phyloP scores from a whole-genome alignment of 2,113 vertebrate genomes.

The Halichoerus grypus region DNA sequence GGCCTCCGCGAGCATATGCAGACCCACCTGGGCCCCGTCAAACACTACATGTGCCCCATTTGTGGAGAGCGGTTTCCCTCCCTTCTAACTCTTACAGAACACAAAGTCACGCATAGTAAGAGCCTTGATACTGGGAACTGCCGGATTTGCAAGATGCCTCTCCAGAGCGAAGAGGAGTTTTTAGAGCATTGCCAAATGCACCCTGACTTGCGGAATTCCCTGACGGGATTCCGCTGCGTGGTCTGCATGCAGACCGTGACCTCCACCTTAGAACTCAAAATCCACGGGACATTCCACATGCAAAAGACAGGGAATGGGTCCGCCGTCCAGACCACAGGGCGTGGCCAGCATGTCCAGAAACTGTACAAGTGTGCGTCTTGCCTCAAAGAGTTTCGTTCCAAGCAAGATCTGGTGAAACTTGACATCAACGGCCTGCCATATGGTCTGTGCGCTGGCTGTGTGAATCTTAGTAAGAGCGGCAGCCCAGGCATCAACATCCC shows the following conservation, averaged over 20 bases:
- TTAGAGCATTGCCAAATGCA: conserved; percentile 99
- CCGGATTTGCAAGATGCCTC: conserved; percentile 99
- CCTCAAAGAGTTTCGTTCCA: conserved; percentile 98
- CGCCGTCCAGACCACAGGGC: conserved; percentile 84
- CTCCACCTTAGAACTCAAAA: conserved; percentile 99
- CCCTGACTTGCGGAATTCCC: conserved; percentile 98
- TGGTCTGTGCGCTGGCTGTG: conserved; percentile 96
- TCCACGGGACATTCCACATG: conserved; percentile 99
- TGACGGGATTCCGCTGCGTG: conserved; percentile 98
- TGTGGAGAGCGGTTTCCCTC: conserved; percentile 99
- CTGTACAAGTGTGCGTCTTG: conserved; percentile 98
- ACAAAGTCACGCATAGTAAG: conserved; percentile 99
- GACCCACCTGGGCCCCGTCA: conserved; percentile 98
- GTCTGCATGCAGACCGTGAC: conserved; percentile 99
- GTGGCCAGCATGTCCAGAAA: conserved; percentile 91
- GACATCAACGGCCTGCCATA: conserved; percentile 99
- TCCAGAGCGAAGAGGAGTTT: conserved; percentile 98
- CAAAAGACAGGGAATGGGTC: conserved; percentile 96
- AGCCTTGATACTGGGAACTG: conserved; percentile 99
- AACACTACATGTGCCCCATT: conserved; percentile 99
- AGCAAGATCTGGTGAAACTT: conserved; percentile 97
- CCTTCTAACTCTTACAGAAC: conserved; percentile 98
- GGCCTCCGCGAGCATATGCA: conserved; percentile 98
- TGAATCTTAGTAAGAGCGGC: conserved; percentile 95
- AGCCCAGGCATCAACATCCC: conserved; percentile 94